Evolutionary conservation across 1,140 invertebrate species (phyloP).

Genomic region (Zeugodacus cucurbitae): DNA sequence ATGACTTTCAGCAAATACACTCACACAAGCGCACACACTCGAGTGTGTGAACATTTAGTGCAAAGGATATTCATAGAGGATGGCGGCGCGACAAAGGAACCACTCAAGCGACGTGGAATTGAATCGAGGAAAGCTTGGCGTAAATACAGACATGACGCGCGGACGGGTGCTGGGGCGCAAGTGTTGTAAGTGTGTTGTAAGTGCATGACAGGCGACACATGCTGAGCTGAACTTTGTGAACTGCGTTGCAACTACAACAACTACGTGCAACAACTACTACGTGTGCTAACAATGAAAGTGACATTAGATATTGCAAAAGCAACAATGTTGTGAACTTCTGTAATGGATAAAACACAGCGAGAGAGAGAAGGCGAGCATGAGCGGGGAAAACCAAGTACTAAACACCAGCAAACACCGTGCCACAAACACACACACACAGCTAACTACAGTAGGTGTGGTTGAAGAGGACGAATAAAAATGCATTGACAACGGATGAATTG

Average conservation of each 20-base stretch:
- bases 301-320: background rate
- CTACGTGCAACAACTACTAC: background rate
- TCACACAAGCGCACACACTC: background rate
- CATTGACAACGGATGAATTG: background rate
- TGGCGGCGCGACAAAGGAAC: background rate
- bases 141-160: background rate
- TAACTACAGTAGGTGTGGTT: background rate
- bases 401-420: background rate
- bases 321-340: background rate
- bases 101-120: background rate
- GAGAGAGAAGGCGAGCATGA: background rate
- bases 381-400: background rate
- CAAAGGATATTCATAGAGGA: constrained; percentile 5
- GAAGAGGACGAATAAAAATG: background rate
- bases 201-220: constrained; percentile 37
- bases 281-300: background rate
- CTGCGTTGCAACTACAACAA: constrained; percentile 20
- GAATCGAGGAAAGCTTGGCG: constrained; percentile 16
- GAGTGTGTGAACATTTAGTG: background rate
- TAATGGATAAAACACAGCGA: background rate
- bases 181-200: constrained; percentile 33
- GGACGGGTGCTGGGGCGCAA: background rate
- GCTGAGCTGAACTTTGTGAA: constrained; percentile 29
- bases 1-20: background rate
- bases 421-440: background rate